Evolutionary conservation across 2,888 invertebrate genomes (phyloP).

Genomic region (Darwinula stevensoni): DNA sequence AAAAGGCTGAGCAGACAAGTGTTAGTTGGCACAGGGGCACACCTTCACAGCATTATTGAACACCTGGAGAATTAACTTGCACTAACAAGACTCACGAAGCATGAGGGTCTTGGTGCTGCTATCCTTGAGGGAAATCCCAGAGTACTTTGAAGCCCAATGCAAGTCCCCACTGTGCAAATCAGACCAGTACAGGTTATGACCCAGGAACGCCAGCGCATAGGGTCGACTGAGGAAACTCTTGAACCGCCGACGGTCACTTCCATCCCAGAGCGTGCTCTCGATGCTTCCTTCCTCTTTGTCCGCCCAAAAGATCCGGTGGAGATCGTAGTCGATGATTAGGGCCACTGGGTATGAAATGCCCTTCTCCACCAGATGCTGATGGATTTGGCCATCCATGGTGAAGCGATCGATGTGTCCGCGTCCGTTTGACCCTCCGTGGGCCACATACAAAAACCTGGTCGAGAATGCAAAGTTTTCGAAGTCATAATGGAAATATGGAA

Average conservation of each 20-base stretch:
- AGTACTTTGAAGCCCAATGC: slow-evolving; percentile 1
- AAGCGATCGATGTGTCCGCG: neutral
- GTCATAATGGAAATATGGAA: no score
- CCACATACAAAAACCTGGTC: no score
- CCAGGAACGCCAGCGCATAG: neutral
- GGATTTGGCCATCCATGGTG: neutral
- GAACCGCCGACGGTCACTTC: neutral
- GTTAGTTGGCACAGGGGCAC: no score
- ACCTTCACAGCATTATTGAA: no score
- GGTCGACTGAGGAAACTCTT: neutral
- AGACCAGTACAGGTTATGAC: neutral
- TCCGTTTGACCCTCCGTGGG: no score
- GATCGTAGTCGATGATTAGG: neutral
- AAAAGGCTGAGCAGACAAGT: no score
- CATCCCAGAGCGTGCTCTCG: neutral
- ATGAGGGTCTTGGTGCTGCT: neutral
- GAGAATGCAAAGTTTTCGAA: no score
- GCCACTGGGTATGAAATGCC: neutral
- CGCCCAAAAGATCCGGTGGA: neutral
- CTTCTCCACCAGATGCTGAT: neutral
- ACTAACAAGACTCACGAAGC: neutral
- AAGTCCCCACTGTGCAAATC: neutral
- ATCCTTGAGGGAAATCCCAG: neutral
- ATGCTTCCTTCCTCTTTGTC: neutral
- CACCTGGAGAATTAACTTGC: no score